These are phyloP conservation scores for Oegoconia quadripuncta DNA, from an alignment of 2,888 invertebrate genomes.

Conservation along the genomic window DNA sequence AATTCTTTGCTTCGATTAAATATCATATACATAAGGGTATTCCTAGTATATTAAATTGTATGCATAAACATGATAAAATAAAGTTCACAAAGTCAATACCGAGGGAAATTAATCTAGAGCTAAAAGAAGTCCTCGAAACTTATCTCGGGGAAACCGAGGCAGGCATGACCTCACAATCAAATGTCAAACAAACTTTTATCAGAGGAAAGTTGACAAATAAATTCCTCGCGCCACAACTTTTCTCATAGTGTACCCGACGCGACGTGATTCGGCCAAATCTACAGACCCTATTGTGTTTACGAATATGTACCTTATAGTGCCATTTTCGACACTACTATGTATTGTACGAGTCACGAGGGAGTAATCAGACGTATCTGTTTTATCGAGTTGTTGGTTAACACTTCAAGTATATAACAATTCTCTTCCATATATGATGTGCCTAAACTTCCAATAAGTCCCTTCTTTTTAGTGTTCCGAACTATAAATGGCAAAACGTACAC, in stretches of 20 bases:
- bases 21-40: neutral
- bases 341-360: slow-evolving; percentile 6
- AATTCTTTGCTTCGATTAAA: neutral
- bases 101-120: slow-evolving; percentile 50
- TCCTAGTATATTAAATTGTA: neutral
- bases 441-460: too few relatives aligned
- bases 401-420: too few relatives aligned
- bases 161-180: slow-evolving; percentile 70
- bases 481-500: too few relatives aligned
- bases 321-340: neutral
- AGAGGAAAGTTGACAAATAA: slow-evolving; percentile 74
- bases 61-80: slow-evolving; percentile 30
- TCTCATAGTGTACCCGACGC: slow-evolving; percentile 53
- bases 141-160: slow-evolving; percentile 46
- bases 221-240: slow-evolving; percentile 61
- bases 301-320: neutral
- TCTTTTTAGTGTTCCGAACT: too few relatives aligned
- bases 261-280: slow-evolving; percentile 44
- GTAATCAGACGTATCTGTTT: slow-evolving; percentile 8
- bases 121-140: slow-evolving; percentile 45
- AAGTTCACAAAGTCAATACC: slow-evolving; percentile 33
- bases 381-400: slow-evolving; percentile 6
- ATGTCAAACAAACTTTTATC: slow-evolving; percentile 76
- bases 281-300: slow-evolving; percentile 24
- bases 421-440: too few relatives aligned